Percentiles rank a stretch among this genome's conserved stretches.
These are phyloP conservation scores for Meriones unguiculatus DNA, from an alignment of 2,113 vertebrate genomes.

Conservation along the genomic window DNA sequence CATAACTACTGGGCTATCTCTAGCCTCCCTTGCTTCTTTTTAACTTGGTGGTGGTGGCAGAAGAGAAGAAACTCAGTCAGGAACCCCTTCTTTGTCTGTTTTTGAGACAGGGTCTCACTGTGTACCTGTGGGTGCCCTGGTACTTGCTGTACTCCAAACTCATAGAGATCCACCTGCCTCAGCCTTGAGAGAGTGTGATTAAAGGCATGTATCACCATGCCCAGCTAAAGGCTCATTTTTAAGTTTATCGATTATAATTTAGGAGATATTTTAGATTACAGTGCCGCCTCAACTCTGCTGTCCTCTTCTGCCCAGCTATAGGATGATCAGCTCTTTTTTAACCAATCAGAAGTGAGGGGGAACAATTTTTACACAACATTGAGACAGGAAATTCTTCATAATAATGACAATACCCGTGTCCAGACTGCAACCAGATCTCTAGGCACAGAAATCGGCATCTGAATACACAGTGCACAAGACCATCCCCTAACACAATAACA, in stretches of 20 bases:
- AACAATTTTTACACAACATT: too few relatives aligned
- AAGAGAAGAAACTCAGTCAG: not conserved
- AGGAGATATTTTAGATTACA: not conserved
- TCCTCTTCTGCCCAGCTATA: too few relatives aligned
- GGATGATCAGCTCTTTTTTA: too few relatives aligned
- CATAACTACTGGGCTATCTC: not conserved
- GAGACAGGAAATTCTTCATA: too few relatives aligned
- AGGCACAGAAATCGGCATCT: too few relatives aligned
- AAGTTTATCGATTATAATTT: not conserved
- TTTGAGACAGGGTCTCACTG: not conserved
- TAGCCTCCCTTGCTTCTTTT: not conserved
- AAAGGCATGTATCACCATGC: not conserved
- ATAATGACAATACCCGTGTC: too few relatives aligned
- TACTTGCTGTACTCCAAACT: not conserved
- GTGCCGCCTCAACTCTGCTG: too few relatives aligned
- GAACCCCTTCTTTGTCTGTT: not conserved
- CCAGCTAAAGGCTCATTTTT: not conserved
- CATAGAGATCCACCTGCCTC: not conserved
- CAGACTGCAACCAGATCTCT: too few relatives aligned
- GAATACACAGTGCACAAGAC: too few relatives aligned
- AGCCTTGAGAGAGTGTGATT: not conserved
- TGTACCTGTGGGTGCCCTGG: not conserved
- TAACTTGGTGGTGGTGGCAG: not conserved
- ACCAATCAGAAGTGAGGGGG: too few relatives aligned
- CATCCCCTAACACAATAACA: not conserved